phyloP scores from a whole-genome alignment of 2,113 vertebrate genomes.

The Butastur rufipennis region DNA sequence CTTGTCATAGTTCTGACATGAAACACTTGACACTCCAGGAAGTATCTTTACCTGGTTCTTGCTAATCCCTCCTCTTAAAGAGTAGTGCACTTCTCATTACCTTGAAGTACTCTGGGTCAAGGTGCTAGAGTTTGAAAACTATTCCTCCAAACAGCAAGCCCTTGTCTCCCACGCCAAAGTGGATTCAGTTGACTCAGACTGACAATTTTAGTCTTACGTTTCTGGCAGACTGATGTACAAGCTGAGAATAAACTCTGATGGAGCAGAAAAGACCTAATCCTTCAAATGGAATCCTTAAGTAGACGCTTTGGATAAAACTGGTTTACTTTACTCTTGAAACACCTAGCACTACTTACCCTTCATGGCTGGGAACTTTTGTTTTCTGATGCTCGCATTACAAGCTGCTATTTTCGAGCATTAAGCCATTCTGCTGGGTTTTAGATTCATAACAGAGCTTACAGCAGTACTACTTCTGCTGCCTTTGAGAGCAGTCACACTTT shows the following conservation, averaged over 20 bases:
- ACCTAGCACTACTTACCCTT: not conserved
- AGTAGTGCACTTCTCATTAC: not conserved
- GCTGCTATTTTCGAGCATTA: not conserved
- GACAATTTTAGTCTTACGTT: not conserved
- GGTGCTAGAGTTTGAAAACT: not conserved
- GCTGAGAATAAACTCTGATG: not conserved
- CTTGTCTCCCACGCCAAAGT: accelerated
- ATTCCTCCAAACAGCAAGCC: not conserved
- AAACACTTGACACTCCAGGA: not conserved
- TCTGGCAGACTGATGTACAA: not conserved
- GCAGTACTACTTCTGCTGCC: not conserved
- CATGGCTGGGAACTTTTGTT: not conserved
- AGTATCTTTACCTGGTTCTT: not conserved
- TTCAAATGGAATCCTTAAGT: not conserved
- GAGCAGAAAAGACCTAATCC: not conserved
- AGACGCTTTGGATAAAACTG: not conserved
- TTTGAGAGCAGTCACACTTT: not conserved
- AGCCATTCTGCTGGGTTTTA: not conserved
- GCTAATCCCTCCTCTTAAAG: not conserved
- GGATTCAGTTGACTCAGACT: not conserved
- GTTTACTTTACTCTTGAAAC: not conserved
- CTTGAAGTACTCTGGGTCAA: not conserved
- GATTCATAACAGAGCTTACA: not conserved
- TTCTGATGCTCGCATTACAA: not conserved
- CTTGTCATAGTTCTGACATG: not conserved